Conservation (phyloP, 2,888 invertebrate genomes). For the Bembecia ichneumoniformis region DNA sequence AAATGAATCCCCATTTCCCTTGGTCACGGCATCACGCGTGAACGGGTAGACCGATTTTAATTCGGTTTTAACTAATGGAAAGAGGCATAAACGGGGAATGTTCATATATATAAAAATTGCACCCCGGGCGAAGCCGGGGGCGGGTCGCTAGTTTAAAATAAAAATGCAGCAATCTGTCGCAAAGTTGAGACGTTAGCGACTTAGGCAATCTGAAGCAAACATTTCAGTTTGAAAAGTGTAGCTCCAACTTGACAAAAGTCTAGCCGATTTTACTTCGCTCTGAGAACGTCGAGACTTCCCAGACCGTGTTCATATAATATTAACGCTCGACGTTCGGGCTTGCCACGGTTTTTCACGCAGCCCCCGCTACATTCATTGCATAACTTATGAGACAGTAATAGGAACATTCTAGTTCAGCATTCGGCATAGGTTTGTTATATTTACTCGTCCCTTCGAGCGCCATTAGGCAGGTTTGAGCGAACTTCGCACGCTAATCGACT, state of each 20-base stretch:
- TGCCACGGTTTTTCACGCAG: constrained; percentile 58
- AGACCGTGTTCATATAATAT: constrained; percentile 61
- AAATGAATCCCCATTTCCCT: too few species aligned
- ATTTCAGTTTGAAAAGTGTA: constrained; percentile 44
- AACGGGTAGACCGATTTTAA: too few species aligned
- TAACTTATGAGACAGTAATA: constrained; percentile 64
- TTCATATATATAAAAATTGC: too few species aligned
- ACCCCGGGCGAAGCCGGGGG: too few species aligned
- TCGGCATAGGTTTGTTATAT: constrained; percentile 39
- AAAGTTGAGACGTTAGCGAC: background rate
- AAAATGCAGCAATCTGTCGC: background rate
- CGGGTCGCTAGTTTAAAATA: too few species aligned
- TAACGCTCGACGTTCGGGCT: constrained; percentile 39
- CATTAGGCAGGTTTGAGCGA: constrained; percentile 30
- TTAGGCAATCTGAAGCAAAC: constrained; percentile 30
- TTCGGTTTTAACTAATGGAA: too few species aligned
- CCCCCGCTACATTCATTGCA: constrained; percentile 49
- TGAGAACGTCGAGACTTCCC: constrained; percentile 31
- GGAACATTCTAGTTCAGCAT: constrained; percentile 50
- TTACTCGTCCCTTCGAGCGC: constrained; percentile 44
- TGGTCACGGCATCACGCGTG: too few species aligned
- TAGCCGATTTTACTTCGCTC: constrained; percentile 41
- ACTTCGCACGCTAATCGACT: constrained; percentile 3
- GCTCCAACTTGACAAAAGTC: constrained; percentile 42
- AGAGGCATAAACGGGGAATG: too few species aligned